Evolutionary conservation across 2,888 invertebrate genomes (phyloP).

Genomic region (Patella pellucida): DNA sequence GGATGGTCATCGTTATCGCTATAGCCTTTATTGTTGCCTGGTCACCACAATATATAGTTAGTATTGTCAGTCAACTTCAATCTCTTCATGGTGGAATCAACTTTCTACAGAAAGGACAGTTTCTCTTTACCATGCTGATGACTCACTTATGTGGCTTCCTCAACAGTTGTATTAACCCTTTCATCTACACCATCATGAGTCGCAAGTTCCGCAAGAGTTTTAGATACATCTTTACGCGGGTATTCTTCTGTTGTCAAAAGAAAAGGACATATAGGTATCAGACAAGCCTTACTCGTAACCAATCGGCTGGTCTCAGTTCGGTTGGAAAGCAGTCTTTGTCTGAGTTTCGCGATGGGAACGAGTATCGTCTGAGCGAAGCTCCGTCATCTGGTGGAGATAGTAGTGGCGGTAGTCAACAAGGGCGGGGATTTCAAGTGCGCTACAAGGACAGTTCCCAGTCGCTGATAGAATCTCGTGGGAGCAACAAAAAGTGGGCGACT

Average conservation of each 20-base stretch:
- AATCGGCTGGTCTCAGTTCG: slow-evolving; percentile 20
- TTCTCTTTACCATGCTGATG: slow-evolving; percentile 72
- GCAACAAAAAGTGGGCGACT: neutral
- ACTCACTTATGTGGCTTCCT: slow-evolving; percentile 72
- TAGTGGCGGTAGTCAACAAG: slow-evolving; percentile 15
- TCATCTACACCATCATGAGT: slow-evolving; percentile 73
- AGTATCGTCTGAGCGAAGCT: slow-evolving; percentile 28
- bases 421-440: neutral
- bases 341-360: slow-evolving; percentile 30
- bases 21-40: slow-evolving; percentile 71
- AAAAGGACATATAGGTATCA: slow-evolving; percentile 27
- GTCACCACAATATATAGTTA: slow-evolving; percentile 73
- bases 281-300: slow-evolving; percentile 24
- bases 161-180: slow-evolving; percentile 72
- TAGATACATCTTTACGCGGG: slow-evolving; percentile 46
- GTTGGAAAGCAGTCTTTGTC: slow-evolving; percentile 26
- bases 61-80: slow-evolving; percentile 70
- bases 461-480: neutral
- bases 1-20: slow-evolving; percentile 72
- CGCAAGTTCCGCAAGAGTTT: slow-evolving; percentile 70
- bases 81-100: slow-evolving; percentile 45
- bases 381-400: slow-evolving; percentile 24
- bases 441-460: slow-evolving; percentile 1
- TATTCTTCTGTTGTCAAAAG: slow-evolving; percentile 36
- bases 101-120: slow-evolving; percentile 69